A percentile compares a stretch with the other conserved stretches of the same genome.
Conservation (phyloP, 1,140 invertebrate species). For the Acyrthosiphon pisum region DNA sequence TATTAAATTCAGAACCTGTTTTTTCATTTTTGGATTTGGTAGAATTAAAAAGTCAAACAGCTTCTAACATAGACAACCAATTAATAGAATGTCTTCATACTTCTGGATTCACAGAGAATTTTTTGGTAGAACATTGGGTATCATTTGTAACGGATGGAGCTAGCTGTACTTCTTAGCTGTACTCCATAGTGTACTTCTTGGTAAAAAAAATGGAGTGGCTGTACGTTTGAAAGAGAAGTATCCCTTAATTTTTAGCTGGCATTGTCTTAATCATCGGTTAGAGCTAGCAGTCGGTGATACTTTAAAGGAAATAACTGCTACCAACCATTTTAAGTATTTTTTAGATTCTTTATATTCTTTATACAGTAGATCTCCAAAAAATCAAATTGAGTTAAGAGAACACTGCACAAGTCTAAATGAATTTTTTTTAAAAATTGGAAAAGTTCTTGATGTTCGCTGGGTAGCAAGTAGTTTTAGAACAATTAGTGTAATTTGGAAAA, state of each 20-base stretch:
- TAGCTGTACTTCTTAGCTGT: no score
- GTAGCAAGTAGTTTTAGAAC: no score
- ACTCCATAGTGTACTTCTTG: background rate
- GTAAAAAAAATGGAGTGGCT: background rate
- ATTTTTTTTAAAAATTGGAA: no score
- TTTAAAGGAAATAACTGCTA: constrained; percentile 4
- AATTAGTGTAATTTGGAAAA: no score
- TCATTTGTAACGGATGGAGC: background rate
- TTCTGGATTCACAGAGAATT: background rate
- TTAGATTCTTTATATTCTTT: background rate
- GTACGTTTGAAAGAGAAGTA: background rate
- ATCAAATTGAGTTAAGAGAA: background rate
- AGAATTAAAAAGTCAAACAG: background rate
- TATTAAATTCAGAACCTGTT: background rate
- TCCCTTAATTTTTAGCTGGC: background rate
- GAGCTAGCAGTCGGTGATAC: constrained; percentile 6
- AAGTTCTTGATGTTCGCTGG: no score
- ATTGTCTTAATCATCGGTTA: background rate
- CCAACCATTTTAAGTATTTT: constrained; percentile 17
- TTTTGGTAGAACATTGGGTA: background rate
- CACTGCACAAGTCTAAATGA: no score
- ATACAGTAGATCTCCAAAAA: background rate
- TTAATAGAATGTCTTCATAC: background rate
- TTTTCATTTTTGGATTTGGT: constrained; percentile 1
- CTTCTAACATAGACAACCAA: background rate